Conservation (phyloP, 2,888 invertebrate genomes). For the Habroteleia sp. region DNA sequence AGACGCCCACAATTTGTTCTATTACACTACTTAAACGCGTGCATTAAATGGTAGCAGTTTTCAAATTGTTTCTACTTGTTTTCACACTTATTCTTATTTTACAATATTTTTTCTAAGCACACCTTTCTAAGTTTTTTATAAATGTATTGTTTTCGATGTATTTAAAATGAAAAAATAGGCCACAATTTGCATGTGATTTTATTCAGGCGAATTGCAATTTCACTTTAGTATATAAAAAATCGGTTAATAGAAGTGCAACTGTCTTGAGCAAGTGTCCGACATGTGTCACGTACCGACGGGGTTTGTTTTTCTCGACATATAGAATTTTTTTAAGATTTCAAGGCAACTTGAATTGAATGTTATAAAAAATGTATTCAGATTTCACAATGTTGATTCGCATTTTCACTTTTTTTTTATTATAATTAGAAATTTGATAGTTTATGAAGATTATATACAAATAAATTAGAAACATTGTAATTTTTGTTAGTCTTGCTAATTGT, state of each 20-base stretch:
- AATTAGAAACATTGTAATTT: background rate
- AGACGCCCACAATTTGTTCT: constrained; percentile 17
- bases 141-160: too few species aligned
- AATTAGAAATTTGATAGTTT: constrained; percentile 23
- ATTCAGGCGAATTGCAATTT: constrained; percentile 11
- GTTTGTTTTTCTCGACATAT: constrained; percentile 42
- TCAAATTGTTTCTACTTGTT: too few species aligned
- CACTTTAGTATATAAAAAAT: constrained; percentile 25
- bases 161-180: too few species aligned
- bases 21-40: constrained; percentile 9
- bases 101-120: too few species aligned
- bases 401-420: constrained; percentile 41
- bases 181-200: background rate
- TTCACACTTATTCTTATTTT: too few species aligned
- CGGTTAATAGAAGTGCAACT: constrained; percentile 19
- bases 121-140: too few species aligned
- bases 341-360: constrained; percentile 6
- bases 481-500: background rate
- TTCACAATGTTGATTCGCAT: constrained; percentile 26
- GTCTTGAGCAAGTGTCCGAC: constrained; percentile 30
- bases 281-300: constrained; percentile 44
- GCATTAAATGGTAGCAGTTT: background rate
- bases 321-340: constrained; percentile 28
- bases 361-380: constrained; percentile 30
- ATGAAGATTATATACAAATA: constrained; percentile 1